These are phyloP conservation scores for Ephialtes manifestator DNA, from an alignment of 2,888 invertebrate genomes.

Conservation along the genomic window DNA sequence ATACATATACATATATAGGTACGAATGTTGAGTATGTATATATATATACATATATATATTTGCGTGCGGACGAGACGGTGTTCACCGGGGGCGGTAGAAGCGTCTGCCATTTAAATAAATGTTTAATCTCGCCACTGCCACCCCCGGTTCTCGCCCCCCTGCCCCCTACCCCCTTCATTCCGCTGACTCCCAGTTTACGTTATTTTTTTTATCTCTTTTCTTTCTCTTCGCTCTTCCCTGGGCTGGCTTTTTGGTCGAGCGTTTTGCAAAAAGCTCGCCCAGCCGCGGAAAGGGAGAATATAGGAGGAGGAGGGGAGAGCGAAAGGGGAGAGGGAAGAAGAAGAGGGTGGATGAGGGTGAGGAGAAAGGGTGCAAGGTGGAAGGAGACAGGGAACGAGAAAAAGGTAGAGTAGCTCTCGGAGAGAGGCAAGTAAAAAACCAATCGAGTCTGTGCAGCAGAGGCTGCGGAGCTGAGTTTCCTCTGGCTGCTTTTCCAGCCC, in stretches of 20 bases:
- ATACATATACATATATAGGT: slow-evolving; percentile 17
- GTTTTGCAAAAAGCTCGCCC: slow-evolving; percentile 76
- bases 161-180: slow-evolving; percentile 67
- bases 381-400: slow-evolving; percentile 43
- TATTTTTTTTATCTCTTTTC: slow-evolving; percentile 66
- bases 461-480: slow-evolving; percentile 71
- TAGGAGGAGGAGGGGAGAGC: slow-evolving; percentile 48
- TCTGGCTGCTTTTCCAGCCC: slow-evolving; percentile 70
- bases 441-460: slow-evolving; percentile 84
- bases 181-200: slow-evolving; percentile 57
- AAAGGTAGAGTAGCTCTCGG: slow-evolving; percentile 51
- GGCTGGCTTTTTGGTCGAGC: slow-evolving; percentile 66
- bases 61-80: slow-evolving; percentile 49
- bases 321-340: slow-evolving; percentile 46
- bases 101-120: slow-evolving; percentile 85
- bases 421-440: slow-evolving; percentile 83
- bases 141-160: slow-evolving; percentile 16
- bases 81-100: slow-evolving; percentile 74
- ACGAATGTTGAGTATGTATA: slow-evolving; percentile 2
- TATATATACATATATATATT: slow-evolving; percentile 36
- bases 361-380: slow-evolving; percentile 62
- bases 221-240: slow-evolving; percentile 40
- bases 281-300: slow-evolving; percentile 69
- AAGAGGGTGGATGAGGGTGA: slow-evolving; percentile 65
- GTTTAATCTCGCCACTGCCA: slow-evolving; percentile 83